Evolutionary conservation across 2,797 vertebrate species (phyloP).

Genomic region (Hirundo rustica): DNA sequence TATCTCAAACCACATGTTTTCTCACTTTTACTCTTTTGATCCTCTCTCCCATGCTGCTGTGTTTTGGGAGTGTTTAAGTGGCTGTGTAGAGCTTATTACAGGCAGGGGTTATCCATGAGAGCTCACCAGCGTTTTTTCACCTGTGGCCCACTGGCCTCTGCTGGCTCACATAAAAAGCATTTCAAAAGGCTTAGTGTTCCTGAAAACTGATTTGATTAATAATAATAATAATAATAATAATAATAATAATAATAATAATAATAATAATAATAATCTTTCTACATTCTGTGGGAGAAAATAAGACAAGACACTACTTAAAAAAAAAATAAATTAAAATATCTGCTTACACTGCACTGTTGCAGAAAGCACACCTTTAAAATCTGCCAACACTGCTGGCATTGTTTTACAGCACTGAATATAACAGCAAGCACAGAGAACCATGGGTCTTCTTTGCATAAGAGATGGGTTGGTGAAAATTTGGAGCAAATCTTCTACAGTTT

Average conservation of each 20-base stretch:
- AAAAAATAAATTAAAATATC: fast-evolving
- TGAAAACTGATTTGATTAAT: not conserved
- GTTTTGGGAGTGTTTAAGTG: not conserved
- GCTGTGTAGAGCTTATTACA: not conserved
- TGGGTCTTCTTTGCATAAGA: not conserved
- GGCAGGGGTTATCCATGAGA: not conserved
- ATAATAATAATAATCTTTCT: not conserved
- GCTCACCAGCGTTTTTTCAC: not conserved
- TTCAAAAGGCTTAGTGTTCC: not conserved
- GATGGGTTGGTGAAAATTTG: not conserved
- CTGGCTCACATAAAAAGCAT: not conserved
- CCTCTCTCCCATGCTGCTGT: not conserved
- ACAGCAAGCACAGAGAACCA: not conserved
- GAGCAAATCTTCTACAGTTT: not conserved
- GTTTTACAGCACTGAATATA: not conserved
- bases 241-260: not conserved
- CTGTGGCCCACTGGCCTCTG: not conserved
- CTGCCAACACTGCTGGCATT: not conserved
- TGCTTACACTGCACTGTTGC: not conserved
- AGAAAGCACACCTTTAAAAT: not conserved
- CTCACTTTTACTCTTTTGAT: not conserved
- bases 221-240: not conserved
- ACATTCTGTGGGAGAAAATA: not conserved
- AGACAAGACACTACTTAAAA: not conserved
- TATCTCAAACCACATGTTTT: not conserved